phyloP scores from a whole-genome alignment of 1,140 invertebrate genomes.

The Antheraea pernyi region DNA sequence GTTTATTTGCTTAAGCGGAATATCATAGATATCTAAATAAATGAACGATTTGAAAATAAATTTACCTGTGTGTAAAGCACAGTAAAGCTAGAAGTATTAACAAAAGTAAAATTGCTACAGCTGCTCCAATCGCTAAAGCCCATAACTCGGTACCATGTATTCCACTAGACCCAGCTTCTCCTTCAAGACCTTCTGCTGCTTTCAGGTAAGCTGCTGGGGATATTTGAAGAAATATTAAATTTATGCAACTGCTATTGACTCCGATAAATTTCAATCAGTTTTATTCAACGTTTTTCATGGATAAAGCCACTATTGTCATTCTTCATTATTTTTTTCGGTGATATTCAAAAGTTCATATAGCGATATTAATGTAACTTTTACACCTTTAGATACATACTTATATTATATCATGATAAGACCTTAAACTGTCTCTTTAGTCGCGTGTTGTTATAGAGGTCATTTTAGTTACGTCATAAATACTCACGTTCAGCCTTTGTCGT shows the following conservation, averaged over 20 bases:
- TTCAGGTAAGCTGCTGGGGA: slow-evolving; percentile 84
- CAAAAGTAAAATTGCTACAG: slow-evolving; percentile 81
- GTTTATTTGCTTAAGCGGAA: too few species aligned
- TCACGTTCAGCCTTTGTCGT: slow-evolving; percentile 91
- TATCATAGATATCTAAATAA: too few species aligned
- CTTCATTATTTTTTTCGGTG: too few species aligned
- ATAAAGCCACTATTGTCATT: too few species aligned
- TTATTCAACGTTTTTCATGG: too few species aligned
- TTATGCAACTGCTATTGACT: neutral
- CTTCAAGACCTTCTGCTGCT: slow-evolving; percentile 81
- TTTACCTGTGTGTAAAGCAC: slow-evolving; percentile 82
- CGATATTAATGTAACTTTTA: too few species aligned
- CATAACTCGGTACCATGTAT: slow-evolving; percentile 79
- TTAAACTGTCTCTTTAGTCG: neutral
- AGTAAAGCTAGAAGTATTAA: slow-evolving; percentile 82
- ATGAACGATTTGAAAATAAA: neutral
- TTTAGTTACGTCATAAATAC: slow-evolving; percentile 33
- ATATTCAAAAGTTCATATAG: too few species aligned
- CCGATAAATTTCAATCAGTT: neutral
- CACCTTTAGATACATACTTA: too few species aligned
- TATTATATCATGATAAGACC: too few species aligned
- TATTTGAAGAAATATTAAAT: neutral
- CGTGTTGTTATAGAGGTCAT: neutral
- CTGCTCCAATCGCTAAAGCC: slow-evolving; percentile 60
- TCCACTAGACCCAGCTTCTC: slow-evolving; percentile 77